Evolutionary conservation across 2,113 vertebrate genomes (phyloP).

Genomic region (Rousettus leschenaultii): DNA sequence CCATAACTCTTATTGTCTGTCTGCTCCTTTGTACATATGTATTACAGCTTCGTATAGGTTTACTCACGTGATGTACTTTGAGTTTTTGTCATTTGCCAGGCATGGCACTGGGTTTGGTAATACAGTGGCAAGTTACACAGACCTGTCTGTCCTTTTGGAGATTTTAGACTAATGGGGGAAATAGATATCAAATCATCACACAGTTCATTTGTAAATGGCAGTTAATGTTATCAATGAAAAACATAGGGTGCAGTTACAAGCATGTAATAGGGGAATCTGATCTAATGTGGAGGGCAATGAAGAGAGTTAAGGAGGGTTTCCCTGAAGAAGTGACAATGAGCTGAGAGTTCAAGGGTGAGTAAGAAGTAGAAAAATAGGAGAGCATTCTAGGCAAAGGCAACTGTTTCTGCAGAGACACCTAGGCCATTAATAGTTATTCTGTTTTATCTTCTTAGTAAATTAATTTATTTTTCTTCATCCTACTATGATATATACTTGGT

Average conservation of each 20-base stretch:
- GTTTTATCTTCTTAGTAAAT: not conserved
- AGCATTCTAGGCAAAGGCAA: not conserved
- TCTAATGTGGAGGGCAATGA: not conserved
- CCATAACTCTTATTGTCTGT: not conserved
- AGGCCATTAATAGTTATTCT: conserved; percentile 3
- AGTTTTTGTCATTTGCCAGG: conserved; percentile 31
- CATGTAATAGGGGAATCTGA: not conserved
- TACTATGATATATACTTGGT: not conserved
- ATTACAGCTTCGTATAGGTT: conserved; percentile 15
- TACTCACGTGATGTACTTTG: not conserved
- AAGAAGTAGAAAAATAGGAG: conserved; percentile 11
- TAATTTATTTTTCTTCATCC: conserved; percentile 23
- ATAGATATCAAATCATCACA: not conserved
- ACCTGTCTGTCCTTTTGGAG: conserved; percentile 13
- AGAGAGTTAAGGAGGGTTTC: not conserved
- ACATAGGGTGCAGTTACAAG: not conserved
- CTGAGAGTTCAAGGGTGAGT: not conserved
- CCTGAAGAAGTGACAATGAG: not conserved
- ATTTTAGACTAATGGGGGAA: not conserved
- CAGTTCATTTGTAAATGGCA: not conserved
- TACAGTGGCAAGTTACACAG: not conserved
- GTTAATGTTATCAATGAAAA: conserved; percentile 33
- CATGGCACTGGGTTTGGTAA: not conserved
- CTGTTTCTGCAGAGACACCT: not conserved
- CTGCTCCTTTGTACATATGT: not conserved